These are phyloP conservation scores for Sinocyclocheilus rhinocerous DNA, from an alignment of 2,113 vertebrate genomes.

Conservation along the genomic window DNA sequence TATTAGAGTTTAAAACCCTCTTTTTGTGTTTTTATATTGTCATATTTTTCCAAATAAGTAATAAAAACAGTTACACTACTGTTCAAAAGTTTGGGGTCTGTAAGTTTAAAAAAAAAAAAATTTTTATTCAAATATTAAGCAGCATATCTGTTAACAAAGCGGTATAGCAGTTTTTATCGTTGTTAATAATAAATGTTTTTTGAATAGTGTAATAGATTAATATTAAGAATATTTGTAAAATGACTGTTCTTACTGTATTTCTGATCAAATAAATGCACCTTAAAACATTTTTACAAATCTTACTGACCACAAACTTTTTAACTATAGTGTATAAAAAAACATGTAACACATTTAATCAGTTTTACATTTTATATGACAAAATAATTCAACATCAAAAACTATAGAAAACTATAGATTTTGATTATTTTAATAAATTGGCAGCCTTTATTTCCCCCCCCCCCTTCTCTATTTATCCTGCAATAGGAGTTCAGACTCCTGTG, in stretches of 20 bases:
- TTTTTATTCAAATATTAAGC: not conserved
- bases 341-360: too few relatives aligned
- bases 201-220: not conserved
- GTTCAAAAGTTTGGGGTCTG: not conserved
- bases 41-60: not conserved
- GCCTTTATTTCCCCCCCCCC: not conserved
- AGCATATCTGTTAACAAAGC: not conserved
- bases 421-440: not conserved
- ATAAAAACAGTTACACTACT: not conserved
- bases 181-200: not conserved
- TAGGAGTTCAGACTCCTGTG: constrained; percentile 83
- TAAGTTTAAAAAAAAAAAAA: too few relatives aligned
- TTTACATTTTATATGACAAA: not conserved
- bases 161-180: not conserved
- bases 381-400: not conserved
- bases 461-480: constrained; percentile 47
- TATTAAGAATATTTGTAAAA: not conserved
- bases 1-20: not conserved
- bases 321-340: too few relatives aligned
- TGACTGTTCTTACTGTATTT: not conserved
- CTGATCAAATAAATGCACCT: not conserved
- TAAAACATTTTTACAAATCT: too few relatives aligned
- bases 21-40: not conserved
- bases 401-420: not conserved
- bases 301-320: too few relatives aligned